Percentiles rank a stretch among this genome's conserved stretches.
Conservation (phyloP, 2,888 invertebrate genomes). For the Alcis repandata region DNA sequence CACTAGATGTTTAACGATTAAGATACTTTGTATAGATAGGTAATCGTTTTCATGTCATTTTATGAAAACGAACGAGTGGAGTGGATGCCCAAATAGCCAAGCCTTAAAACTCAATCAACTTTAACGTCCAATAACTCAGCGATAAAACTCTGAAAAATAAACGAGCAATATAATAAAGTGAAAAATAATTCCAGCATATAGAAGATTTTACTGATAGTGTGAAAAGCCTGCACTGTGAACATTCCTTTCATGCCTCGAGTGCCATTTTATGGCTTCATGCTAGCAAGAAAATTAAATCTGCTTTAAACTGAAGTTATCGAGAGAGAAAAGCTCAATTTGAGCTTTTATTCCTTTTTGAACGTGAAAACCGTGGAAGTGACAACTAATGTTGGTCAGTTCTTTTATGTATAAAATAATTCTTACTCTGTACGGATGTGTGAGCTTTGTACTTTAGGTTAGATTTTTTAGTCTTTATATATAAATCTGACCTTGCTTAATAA, state of each 20-base stretch:
- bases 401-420: not conserved
- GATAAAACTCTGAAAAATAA: constrained; percentile 26
- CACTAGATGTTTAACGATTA: too few species aligned
- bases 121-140: constrained; percentile 23
- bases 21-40: too few species aligned
- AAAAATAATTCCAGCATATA: constrained; percentile 39
- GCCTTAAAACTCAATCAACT: constrained; percentile 13
- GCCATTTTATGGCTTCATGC: constrained; percentile 56
- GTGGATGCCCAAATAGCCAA: constrained; percentile 4
- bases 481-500: too few species aligned
- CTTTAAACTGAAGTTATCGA: constrained; percentile 32
- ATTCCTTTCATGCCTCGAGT: constrained; percentile 54
- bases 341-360: not conserved
- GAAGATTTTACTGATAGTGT: constrained; percentile 51
- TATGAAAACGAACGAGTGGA: not conserved
- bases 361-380: not conserved
- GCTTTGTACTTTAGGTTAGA: too few species aligned
- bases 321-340: constrained; percentile 17
- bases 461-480: too few species aligned
- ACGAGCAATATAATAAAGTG: constrained; percentile 25
- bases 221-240: constrained; percentile 51
- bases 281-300: constrained; percentile 52
- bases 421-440: too few species aligned
- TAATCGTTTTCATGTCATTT: not conserved
- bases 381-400: not conserved